Evolutionary conservation across 2,888 invertebrate genomes (phyloP).

Genomic region (Metacarcinus magister): DNA sequence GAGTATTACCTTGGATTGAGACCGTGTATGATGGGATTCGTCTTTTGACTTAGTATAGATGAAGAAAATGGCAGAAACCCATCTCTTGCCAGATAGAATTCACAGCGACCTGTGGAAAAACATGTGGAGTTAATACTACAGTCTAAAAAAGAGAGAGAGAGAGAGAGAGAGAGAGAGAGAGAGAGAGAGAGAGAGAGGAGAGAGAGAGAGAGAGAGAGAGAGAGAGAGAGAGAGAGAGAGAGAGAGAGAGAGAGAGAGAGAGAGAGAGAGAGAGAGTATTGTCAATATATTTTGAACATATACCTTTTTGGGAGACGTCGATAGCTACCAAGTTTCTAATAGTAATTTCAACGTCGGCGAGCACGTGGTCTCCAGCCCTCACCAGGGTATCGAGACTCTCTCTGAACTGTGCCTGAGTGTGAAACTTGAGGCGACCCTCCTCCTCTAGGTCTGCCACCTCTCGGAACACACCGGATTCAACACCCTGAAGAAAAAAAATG

Average conservation of each 20-base stretch:
- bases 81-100: conserved; percentile 13
- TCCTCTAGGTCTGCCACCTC: conserved; percentile 42
- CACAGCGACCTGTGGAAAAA: conserved; percentile 17
- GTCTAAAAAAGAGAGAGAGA: too few relatives aligned
- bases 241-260: conserved; percentile 57
- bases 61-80: conserved; percentile 32
- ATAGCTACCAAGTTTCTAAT: conserved; percentile 10
- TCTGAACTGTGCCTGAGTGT: conserved; percentile 53
- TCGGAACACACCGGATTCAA: background rate
- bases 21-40: conserved; percentile 44
- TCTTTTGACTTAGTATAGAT: background rate
- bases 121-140: too few relatives aligned
- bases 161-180: background rate
- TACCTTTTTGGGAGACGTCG: conserved; percentile 34
- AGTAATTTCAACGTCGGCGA: conserved; percentile 1
- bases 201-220: background rate
- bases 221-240: conserved; percentile 54
- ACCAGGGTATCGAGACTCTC: conserved; percentile 65
- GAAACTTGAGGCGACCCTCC: conserved; percentile 6
- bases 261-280: background rate
- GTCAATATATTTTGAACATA: background rate
- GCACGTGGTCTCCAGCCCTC: conserved; percentile 52
- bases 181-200: background rate
- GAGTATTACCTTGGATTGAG: background rate
- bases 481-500: background rate